Evolutionary conservation across 1,140 invertebrate species (phyloP).

Genomic region (Drosophila mojavensis): DNA sequence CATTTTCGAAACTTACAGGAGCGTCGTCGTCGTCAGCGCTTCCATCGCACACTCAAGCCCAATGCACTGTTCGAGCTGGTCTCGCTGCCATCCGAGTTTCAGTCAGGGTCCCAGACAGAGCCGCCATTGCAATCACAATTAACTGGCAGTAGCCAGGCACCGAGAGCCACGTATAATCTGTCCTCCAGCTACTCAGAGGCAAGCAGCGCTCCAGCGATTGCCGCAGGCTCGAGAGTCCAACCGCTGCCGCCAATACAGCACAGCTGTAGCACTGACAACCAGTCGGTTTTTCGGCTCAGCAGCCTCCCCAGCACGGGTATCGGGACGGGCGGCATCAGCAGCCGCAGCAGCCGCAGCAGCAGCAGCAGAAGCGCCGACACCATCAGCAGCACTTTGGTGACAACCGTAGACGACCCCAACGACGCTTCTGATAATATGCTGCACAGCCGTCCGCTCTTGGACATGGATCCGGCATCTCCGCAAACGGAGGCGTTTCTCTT

Average conservation of each 20-base stretch:
- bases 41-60: conserved; percentile 31
- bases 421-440: neutral
- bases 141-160: neutral
- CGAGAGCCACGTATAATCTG: neutral
- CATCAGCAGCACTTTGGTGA: neutral
- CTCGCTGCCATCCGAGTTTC: neutral
- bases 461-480: conserved; percentile 39
- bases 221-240: neutral
- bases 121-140: neutral
- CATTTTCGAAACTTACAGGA: neutral
- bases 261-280: conserved; percentile 2
- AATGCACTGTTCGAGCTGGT: conserved; percentile 25
- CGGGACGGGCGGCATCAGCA: conserved; percentile 21
- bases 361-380: no score
- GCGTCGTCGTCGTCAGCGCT: conserved; percentile 28
- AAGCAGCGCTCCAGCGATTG: neutral
- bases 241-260: neutral
- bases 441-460: conserved; percentile 25
- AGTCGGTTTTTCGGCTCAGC: conserved; percentile 59
- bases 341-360: conserved; percentile 16
- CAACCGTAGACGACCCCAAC: conserved; percentile 7
- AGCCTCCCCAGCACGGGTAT: conserved; percentile 42
- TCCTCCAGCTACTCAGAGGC: neutral
- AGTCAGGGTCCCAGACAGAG: neutral
- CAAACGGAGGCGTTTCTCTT: conserved; percentile 1